Evolutionary conservation across 2,797 vertebrate genomes (phyloP).

Genomic region (Sphaeramia orbicularis): DNA sequence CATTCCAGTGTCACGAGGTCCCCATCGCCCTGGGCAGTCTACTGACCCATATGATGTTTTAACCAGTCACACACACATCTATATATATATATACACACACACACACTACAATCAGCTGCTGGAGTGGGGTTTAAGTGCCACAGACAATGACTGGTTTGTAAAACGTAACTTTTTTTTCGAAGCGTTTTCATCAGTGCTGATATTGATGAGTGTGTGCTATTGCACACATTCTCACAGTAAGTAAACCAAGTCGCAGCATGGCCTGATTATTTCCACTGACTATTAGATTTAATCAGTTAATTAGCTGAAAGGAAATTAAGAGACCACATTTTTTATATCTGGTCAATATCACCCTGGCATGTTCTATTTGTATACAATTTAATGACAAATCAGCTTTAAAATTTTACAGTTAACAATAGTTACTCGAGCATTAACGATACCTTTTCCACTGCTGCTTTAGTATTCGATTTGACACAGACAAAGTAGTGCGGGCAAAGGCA

Average conservation of each 20-base stretch:
- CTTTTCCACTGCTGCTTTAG: conserved; percentile 10
- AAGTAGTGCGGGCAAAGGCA: not conserved
- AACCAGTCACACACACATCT: conserved; percentile 49
- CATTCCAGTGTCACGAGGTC: conserved; percentile 68
- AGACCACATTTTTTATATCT: not conserved
- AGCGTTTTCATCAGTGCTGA: no score
- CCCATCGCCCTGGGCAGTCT: conserved; percentile 55
- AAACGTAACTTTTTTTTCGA: conserved; percentile 15
- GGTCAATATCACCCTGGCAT: no score
- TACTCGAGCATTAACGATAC: not conserved
- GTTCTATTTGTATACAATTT: not conserved
- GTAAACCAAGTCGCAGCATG: no score
- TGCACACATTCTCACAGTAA: not conserved
- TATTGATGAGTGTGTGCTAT: not conserved
- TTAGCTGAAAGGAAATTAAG: not conserved
- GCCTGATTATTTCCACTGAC: not conserved
- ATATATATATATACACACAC: conserved; percentile 4
- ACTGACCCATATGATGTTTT: conserved; percentile 69
- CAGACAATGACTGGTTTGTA: conserved; percentile 42
- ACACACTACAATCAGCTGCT: conserved; percentile 10
- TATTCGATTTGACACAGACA: conserved; percentile 8
- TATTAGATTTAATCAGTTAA: not conserved
- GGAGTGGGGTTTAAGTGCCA: conserved; percentile 29
- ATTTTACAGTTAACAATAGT: not conserved
- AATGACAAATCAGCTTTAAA: not conserved